Conservation (phyloP, 2,888 invertebrate species). For the Eudasyphora cyanicolor region DNA sequence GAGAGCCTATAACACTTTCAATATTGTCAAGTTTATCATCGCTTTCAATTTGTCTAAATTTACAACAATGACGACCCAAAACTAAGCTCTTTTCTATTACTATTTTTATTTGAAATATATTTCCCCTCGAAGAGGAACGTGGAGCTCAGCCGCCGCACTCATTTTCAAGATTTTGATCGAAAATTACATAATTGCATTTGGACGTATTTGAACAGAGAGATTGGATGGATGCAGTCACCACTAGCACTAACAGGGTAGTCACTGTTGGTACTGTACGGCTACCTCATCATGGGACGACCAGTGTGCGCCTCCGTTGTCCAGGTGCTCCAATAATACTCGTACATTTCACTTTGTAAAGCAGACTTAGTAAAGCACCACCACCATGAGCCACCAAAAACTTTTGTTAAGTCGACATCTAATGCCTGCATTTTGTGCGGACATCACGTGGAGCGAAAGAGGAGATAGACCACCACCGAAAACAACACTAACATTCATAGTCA, state of each 20-base stretch:
- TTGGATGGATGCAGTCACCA: background rate
- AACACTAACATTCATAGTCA: background rate
- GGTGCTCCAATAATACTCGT: background rate
- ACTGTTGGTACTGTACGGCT: background rate
- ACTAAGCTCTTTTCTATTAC: background rate
- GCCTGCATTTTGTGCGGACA: background rate
- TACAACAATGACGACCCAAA: slow-evolving; percentile 16
- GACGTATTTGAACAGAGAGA: background rate
- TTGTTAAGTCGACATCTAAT: background rate
- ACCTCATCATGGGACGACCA: background rate
- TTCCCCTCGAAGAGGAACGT: background rate
- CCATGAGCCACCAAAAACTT: background rate
- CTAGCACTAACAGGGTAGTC: background rate
- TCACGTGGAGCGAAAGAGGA: background rate
- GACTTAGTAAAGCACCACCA: background rate
- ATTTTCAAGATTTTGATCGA: background rate
- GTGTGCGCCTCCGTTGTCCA: background rate
- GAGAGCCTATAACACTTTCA: background rate
- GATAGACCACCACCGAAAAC: background rate
- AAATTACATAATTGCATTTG: slow-evolving; percentile 12
- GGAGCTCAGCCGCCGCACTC: background rate
- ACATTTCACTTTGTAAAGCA: slow-evolving; percentile 1
- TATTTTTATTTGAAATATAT: background rate
- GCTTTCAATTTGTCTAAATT: slow-evolving; percentile 32
- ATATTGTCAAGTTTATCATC: slow-evolving; percentile 28